Base-by-base conservation (phyloP, 2,113 vertebrate species). In the Sylvia atricapilla region DNA sequence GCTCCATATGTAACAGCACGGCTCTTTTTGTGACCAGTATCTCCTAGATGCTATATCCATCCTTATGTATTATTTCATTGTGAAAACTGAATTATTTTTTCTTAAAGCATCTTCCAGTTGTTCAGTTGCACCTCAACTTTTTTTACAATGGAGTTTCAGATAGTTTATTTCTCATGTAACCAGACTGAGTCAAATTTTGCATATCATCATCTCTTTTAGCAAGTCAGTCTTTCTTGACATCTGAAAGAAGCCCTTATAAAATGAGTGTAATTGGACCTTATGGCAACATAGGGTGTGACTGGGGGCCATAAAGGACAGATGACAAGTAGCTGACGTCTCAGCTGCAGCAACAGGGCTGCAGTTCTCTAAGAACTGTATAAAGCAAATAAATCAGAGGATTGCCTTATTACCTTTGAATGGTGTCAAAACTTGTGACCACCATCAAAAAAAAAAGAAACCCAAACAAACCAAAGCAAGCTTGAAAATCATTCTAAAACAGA, bases 331-430 rank as follows among this genome's bases (percentile, higher is more conserved):
- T 73, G 52, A 50, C 15, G 85, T 85, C 15, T 55, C 18, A 24
- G 11, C 31, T 75, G 31, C 25, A 58, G 39, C 15, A 72, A 25
- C 0, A 0, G 3, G 58, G 16, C 21, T 11, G 53, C 12, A 35
- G 30, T 76, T 47, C 15, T 68, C 43, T 23, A 75, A 63, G 58
- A 83, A 31, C 27, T 15, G 82, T 19, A 49, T 16, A 8, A 21
- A 63, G 20, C 19, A 67, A 58, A 67, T n/a, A 62, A 77, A 67
- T 75, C 1, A 3, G 66, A 79, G 18, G 15, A 47, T 60, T 77
- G 11, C 21, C 1, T 44, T 44, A 8, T 50, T 82, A 39, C 10
- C 9, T 31, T 28, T 68, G 19, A 24, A 28, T 9, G 19, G 3
- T 47, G 14, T 74, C 30, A 58, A 64, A 75, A 41, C 8, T 19